Evolutionary conservation across 2,888 invertebrate genomes (phyloP), one percentile per base, ranked within the genome.

Genomic region (Clepsis dumicolana): DNA sequence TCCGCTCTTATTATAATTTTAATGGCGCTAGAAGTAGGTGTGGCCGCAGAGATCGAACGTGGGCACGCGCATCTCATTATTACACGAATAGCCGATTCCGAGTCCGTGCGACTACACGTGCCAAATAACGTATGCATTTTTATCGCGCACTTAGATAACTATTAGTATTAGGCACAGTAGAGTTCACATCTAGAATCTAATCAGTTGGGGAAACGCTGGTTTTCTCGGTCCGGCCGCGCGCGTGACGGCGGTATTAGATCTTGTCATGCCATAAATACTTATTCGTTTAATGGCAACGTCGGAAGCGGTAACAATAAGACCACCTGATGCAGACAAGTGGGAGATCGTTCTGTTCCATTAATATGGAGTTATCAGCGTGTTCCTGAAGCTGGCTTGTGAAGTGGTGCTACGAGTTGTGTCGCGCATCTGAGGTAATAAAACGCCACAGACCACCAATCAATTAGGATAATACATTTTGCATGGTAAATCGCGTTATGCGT

Each of bases 251-350:
- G 21, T 2, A 48, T 48, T 48, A 48, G 48, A 8, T 38, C 38
- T 2, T n/a, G 38, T 38, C 14, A 16, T 16, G 41, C 48, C 35
- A 56, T 56, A 38, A 56, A 56, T 56, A n/a, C n/a, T n/a, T n/a
- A 56, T 35, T 35, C 56, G 21, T 56, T 56, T 29, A 7, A 21
- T 4, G 54, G 2, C 56, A 1, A 7, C 32, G 56, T 18, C 56
- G 56, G 56, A 56, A 32, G 35, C 35, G 35, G 35, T n/a, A 16
- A 8, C 56, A 24, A 32, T 56, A 18, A 7, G 25, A 56, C 21
- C 56, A 14, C 56, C 35, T 53, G 52, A 54, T 54, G 54, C 54
- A 32, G 32, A 32, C 18, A 48, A 21, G 18, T 54, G 32, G 32
- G 18, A n/a, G 18, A 54, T 32, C 54, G 16, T 29, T 32, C n/a